A percentile compares a stretch with the other conserved stretches of the same genome.
These are phyloP conservation scores for Enteromius paludinosus DNA, from an alignment of 2,797 vertebrate genomes.

Conservation along the genomic window DNA sequence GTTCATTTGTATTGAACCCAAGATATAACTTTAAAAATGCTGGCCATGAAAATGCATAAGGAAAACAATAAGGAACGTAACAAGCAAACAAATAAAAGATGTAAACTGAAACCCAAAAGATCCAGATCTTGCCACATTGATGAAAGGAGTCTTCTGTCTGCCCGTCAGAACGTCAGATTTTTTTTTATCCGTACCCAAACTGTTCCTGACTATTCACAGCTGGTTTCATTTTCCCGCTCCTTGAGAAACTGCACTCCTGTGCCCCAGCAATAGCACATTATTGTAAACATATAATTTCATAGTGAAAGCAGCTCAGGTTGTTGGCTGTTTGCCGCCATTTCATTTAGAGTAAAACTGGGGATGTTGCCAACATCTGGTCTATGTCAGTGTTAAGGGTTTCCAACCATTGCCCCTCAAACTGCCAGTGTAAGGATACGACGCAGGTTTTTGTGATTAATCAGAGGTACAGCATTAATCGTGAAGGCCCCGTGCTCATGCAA, in stretches of 20 bases:
- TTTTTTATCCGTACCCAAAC: slow-evolving; percentile 51
- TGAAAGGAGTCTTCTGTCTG: slow-evolving; percentile 65
- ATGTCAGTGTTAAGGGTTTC: slow-evolving; percentile 79
- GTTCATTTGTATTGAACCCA: background rate
- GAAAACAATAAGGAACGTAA: slow-evolving; percentile 51
- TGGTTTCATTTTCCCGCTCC: slow-evolving; percentile 47
- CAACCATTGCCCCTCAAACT: slow-evolving; percentile 64
- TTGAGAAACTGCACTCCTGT: slow-evolving; percentile 60
- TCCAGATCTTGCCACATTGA: slow-evolving; percentile 72
- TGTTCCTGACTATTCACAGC: slow-evolving; percentile 53
- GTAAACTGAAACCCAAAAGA: slow-evolving; percentile 57
- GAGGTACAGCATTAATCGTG: slow-evolving; percentile 78
- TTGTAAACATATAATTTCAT: slow-evolving; percentile 86
- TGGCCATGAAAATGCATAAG: slow-evolving; percentile 40
- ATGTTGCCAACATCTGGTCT: slow-evolving; percentile 83
- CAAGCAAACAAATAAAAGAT: slow-evolving; percentile 35
- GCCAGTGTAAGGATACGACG: slow-evolving; percentile 76
- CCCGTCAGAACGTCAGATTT: slow-evolving; percentile 49
- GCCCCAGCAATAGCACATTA: slow-evolving; percentile 76
- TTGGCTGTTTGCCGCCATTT: slow-evolving; percentile 80
- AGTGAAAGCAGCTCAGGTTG: slow-evolving; percentile 81
- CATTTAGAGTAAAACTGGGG: slow-evolving; percentile 78
- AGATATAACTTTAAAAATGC: background rate
- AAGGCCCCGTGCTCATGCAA: slow-evolving; percentile 64
- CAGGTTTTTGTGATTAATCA: slow-evolving; percentile 83